These are phyloP conservation scores for Hepsetus odoe DNA, from an alignment of 2,113 vertebrate genomes.

Conservation along the genomic window DNA sequence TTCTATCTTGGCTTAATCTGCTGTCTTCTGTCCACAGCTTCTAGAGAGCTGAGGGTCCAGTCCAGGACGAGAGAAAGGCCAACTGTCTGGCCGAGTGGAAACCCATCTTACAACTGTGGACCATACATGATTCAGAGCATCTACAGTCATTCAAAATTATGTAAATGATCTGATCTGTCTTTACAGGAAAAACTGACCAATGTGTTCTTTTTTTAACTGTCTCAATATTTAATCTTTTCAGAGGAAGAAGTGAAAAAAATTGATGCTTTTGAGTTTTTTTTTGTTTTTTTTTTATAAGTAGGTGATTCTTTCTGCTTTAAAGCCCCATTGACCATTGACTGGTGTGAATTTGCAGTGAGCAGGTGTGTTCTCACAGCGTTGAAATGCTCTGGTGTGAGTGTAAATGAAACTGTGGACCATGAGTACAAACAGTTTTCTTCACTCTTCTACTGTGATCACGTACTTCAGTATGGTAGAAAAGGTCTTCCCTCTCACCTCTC, in stretches of 20 bases:
- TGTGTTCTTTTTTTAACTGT: constrained; percentile 71
- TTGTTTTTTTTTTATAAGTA: constrained; percentile 27
- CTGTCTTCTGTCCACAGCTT: constrained; percentile 76
- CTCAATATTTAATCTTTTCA: constrained; percentile 69
- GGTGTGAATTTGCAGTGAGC: constrained; percentile 57
- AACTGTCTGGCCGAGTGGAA: constrained; percentile 62
- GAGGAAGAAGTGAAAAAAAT: constrained; percentile 51
- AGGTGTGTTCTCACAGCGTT: constrained; percentile 27
- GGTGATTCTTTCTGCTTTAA: constrained; percentile 58
- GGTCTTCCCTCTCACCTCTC: constrained; percentile 63
- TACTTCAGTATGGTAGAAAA: constrained; percentile 37
- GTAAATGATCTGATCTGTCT: constrained; percentile 73
- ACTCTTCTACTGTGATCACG: constrained; percentile 42
- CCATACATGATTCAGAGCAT: constrained; percentile 59
- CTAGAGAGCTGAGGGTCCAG: constrained; percentile 87
- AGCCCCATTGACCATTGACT: constrained; percentile 62
- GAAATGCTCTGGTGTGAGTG: too few relatives aligned
- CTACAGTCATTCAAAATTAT: constrained; percentile 80
- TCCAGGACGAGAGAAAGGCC: constrained; percentile 50
- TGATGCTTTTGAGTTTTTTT: constrained; percentile 3
- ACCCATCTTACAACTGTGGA: constrained; percentile 68
- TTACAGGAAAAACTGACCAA: constrained; percentile 70
- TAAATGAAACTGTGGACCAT: constrained; percentile 53
- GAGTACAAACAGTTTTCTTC: constrained; percentile 61
- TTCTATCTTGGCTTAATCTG: not conserved